phyloP scores from a whole-genome alignment of 2,888 invertebrate genomes.

The Diaphora mendica region DNA sequence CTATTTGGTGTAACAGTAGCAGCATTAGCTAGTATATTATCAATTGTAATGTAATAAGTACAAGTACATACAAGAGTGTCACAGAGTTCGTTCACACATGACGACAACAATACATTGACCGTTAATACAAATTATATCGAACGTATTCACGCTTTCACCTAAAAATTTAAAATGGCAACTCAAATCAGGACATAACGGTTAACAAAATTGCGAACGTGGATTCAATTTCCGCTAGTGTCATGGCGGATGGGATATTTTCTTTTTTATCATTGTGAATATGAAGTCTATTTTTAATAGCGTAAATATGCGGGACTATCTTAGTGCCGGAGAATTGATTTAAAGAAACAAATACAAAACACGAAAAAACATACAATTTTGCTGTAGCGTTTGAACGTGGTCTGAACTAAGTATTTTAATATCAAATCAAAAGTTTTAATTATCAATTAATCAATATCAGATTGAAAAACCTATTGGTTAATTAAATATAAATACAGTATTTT shows the following conservation, averaged over 20 bases:
- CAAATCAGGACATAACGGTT: slow-evolving; percentile 49
- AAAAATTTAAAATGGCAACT: slow-evolving; percentile 47
- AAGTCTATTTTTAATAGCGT: slow-evolving; percentile 7
- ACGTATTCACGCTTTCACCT: slow-evolving; percentile 57
- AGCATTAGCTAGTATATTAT: neutral
- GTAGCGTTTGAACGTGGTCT: too few species aligned
- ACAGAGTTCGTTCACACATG: slow-evolving; percentile 52
- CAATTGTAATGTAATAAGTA: slow-evolving; percentile 12
- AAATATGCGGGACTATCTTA: neutral
- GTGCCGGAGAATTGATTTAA: neutral
- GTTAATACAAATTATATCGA: slow-evolving; percentile 44
- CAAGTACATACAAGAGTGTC: slow-evolving; percentile 27
- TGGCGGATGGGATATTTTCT: slow-evolving; percentile 38
- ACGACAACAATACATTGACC: slow-evolving; percentile 48
- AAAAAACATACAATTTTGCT: too few species aligned
- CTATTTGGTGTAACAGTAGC: neutral
- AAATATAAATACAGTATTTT: too few species aligned
- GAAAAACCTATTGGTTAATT: too few species aligned
- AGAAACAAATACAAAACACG: too few species aligned
- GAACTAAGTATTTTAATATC: too few species aligned
- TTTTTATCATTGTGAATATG: slow-evolving; percentile 10
- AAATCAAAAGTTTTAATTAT: too few species aligned
- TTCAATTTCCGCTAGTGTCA: slow-evolving; percentile 40
- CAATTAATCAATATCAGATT: too few species aligned
- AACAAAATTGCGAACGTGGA: slow-evolving; percentile 35